Percentiles rank a stretch among this genome's conserved stretches.
Evolutionary conservation across 2,797 vertebrate species (phyloP).

Genomic region (Dermochelys coriacea): DNA sequence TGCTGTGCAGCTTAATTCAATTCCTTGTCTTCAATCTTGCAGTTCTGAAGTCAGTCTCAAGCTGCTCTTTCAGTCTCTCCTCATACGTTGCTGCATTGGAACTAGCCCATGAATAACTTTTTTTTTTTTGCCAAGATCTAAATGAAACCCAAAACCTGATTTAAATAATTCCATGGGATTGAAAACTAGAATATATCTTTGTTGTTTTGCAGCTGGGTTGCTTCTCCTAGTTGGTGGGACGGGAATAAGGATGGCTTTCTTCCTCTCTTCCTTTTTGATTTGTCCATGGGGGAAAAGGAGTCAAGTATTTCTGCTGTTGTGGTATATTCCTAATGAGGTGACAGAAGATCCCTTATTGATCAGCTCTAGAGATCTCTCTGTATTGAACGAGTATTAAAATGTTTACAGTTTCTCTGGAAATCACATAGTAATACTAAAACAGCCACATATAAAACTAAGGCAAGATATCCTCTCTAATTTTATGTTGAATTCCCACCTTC

Average conservation of each 20-base stretch:
- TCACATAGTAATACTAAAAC: slow-evolving; percentile 21
- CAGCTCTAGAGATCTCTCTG: not conserved
- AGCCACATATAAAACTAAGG: slow-evolving; percentile 34
- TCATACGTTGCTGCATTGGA: not conserved
- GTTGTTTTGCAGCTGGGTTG: slow-evolving; percentile 19
- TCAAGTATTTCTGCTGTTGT: slow-evolving; percentile 11
- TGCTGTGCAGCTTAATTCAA: not conserved
- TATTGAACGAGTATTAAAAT: slow-evolving; percentile 36
- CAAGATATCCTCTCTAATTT: slow-evolving; percentile 21
- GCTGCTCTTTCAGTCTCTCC: not conserved
- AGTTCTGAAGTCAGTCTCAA: slow-evolving; percentile 30
- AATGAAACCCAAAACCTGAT: slow-evolving; percentile 7
- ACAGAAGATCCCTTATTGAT: not conserved
- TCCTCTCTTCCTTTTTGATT: slow-evolving; percentile 9
- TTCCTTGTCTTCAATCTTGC: slow-evolving; percentile 9
- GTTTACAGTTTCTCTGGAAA: slow-evolving; percentile 27
- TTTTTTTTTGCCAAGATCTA: not conserved
- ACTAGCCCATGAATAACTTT: slow-evolving; percentile 17
- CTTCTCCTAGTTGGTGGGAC: not conserved
- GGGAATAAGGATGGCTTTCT: not conserved
- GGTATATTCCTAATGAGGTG: not conserved
- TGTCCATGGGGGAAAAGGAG: not conserved
- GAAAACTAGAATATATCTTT: slow-evolving; percentile 18
- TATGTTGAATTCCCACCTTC: slow-evolving; percentile 43
- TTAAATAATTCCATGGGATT: slow-evolving; percentile 24